These are phyloP conservation scores for Daubentonia madagascariensis DNA, from an alignment of 2,113 vertebrate genomes.

Conservation along the genomic window DNA sequence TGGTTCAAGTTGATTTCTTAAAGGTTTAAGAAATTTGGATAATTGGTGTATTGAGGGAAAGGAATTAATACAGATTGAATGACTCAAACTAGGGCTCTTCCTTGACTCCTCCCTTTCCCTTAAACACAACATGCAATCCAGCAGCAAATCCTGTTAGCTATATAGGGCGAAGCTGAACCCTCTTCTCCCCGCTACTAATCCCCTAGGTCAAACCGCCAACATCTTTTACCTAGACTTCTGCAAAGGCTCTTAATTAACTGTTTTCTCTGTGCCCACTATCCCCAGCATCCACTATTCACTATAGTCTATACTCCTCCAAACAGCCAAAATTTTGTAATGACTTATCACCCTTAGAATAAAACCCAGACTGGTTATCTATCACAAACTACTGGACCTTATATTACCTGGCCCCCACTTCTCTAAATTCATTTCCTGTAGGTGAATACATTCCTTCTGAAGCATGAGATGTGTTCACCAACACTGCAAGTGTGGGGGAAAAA, in stretches of 20 bases:
- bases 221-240: background rate
- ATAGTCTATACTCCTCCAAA: background rate
- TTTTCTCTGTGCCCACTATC: background rate
- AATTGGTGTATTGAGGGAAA: background rate
- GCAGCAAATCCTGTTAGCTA: background rate
- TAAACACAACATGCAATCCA: background rate
- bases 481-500: background rate
- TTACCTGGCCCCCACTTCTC: background rate
- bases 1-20: background rate
- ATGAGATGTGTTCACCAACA: background rate
- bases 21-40: background rate
- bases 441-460: background rate
- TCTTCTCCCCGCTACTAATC: background rate
- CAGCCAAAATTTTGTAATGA: background rate
- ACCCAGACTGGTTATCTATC: background rate
- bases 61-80: background rate
- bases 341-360: background rate
- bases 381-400: background rate
- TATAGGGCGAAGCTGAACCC: background rate
- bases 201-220: background rate
- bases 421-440: background rate
- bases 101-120: background rate
- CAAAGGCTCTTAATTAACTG: background rate
- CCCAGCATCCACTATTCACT: background rate
- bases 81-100: background rate